Evolutionary conservation across 2,888 invertebrate genomes (phyloP).

Genomic region (Meandrusa payeni): DNA sequence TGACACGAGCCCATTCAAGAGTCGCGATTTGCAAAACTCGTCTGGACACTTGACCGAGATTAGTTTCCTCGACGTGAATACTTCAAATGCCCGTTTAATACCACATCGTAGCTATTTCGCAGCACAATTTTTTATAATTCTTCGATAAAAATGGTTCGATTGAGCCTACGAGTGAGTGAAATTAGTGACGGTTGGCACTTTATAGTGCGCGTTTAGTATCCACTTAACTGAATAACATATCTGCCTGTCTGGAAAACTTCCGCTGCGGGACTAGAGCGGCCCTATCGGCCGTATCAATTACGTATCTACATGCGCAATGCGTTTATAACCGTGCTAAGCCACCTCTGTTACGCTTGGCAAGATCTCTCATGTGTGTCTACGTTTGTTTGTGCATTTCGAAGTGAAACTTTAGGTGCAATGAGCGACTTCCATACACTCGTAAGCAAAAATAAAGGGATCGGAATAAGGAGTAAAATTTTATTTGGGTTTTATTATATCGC

Average conservation of each 20-base stretch:
- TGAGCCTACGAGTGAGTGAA: slow-evolving; percentile 37
- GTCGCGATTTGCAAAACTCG: slow-evolving; percentile 30
- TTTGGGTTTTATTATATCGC: no score
- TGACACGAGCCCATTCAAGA: slow-evolving; percentile 26
- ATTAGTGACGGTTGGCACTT: slow-evolving; percentile 51
- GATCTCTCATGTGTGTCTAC: no score
- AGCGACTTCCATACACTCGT: no score
- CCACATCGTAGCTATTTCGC: slow-evolving; percentile 30
- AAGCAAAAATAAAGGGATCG: no score
- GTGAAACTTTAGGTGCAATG: no score
- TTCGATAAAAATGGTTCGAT: slow-evolving; percentile 34
- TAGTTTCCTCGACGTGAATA: slow-evolving; percentile 29
- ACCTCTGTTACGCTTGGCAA: slow-evolving; percentile 3
- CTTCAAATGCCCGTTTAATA: slow-evolving; percentile 23
- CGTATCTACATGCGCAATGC: slow-evolving; percentile 18
- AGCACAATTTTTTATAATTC: slow-evolving; percentile 37
- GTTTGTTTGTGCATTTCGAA: no score
- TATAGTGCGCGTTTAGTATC: slow-evolving; percentile 46
- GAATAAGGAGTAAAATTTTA: no score
- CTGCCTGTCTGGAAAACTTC: slow-evolving; percentile 53
- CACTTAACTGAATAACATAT: slow-evolving; percentile 44
- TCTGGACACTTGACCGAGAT: slow-evolving; percentile 30
- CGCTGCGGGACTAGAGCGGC: slow-evolving; percentile 37
- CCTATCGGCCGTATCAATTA: slow-evolving; percentile 29
- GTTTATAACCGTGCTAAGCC: neutral